phyloP scores from a whole-genome alignment of 2,797 vertebrate genomes.

The Avahi laniger region DNA sequence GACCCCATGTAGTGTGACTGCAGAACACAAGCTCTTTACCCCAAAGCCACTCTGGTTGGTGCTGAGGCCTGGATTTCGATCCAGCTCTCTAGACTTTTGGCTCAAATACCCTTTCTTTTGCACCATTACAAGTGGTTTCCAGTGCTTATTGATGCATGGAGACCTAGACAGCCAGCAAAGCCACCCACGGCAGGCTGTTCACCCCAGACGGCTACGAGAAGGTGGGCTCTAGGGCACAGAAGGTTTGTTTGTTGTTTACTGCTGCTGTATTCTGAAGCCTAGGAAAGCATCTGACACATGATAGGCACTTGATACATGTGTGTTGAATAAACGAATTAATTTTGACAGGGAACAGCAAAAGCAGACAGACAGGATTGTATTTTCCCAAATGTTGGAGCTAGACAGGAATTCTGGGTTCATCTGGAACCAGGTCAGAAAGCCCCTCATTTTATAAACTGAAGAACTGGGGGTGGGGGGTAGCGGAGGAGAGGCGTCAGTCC shows the following conservation, averaged over 20 bases:
- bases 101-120: not conserved
- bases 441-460: not conserved
- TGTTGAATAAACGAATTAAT: not conserved
- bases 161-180: not conserved
- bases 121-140: not conserved
- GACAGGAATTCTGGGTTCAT: not conserved
- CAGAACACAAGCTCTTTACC: not conserved
- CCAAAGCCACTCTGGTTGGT: not conserved
- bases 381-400: not conserved
- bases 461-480: not conserved
- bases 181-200: rapidly evolving
- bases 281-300: not conserved
- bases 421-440: not conserved
- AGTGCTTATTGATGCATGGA: not conserved
- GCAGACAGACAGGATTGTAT: not conserved
- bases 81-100: not conserved
- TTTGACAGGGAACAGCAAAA: not conserved
- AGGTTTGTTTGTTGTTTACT: not conserved
- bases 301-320: not conserved
- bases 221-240: no score
- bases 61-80: not conserved
- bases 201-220: rapidly evolving
- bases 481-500: no score
- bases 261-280: not conserved
- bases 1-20: not conserved